These are phyloP conservation scores for Isaurus tuberculatus DNA, from an alignment of 92 coral and sea anemone genomes.

Conservation along the genomic window DNA sequence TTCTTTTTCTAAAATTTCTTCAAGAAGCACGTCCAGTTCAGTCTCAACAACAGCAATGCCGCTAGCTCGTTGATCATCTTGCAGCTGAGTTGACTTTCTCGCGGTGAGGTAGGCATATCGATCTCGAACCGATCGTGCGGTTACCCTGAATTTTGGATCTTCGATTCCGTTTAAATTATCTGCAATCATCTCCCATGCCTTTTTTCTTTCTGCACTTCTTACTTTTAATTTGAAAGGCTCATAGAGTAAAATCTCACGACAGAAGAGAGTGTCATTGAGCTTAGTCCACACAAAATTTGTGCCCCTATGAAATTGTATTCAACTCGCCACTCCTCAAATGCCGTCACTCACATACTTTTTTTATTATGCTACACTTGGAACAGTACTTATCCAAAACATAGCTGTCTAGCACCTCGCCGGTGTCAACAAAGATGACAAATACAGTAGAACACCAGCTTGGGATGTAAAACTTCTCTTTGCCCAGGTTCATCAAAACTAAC, in stretches of 20 bases:
- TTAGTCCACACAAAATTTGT: constrained; percentile 20
- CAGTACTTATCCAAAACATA: constrained; percentile 52
- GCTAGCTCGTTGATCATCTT: constrained; percentile 24
- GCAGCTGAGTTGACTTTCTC: constrained; percentile 36
- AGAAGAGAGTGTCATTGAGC: constrained; percentile 11
- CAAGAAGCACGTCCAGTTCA: constrained; percentile 52
- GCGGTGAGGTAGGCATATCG: constrained; percentile 36
- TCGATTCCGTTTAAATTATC: constrained; percentile 19
- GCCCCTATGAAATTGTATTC: constrained; percentile 1
- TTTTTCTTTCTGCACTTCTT: constrained; percentile 49
- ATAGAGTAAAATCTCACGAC: constrained; percentile 7
- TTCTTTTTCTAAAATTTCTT: constrained; percentile 59
- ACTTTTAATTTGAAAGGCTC: constrained; percentile 40
- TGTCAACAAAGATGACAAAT: background rate
- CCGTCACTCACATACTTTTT: constrained; percentile 30
- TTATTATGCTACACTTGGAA: constrained; percentile 48
- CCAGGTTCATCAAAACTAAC: constrained; percentile 21
- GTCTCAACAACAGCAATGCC: constrained; percentile 54
- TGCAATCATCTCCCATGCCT: constrained; percentile 45
- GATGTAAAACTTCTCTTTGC: constrained; percentile 12
- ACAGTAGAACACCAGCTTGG: constrained; percentile 13
- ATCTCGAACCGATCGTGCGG: constrained; percentile 54
- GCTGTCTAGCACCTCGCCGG: constrained; percentile 41
- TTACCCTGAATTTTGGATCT: constrained; percentile 54
- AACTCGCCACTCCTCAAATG: background rate